phyloP scores from a whole-genome alignment of 1,140 invertebrate genomes.

The Scylla paramamosain region DNA sequence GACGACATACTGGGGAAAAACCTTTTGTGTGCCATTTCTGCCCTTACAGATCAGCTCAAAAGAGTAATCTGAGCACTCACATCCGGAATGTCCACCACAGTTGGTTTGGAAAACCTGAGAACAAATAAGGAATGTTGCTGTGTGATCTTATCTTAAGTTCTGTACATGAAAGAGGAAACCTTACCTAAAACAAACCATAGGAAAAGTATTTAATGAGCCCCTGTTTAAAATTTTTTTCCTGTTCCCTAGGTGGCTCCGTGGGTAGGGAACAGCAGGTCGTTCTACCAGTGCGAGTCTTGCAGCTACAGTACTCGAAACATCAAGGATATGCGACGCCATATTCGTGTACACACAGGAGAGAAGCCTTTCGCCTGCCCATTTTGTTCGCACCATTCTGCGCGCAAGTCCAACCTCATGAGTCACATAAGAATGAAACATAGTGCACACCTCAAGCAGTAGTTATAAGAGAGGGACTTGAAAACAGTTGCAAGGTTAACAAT shows the following conservation, averaged over 20 bases:
- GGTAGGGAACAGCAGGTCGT: conserved; percentile 69
- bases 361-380: conserved; percentile 71
- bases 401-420: conserved; percentile 67
- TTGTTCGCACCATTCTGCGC: conserved; percentile 65
- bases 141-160: not conserved
- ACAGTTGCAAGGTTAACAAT: not conserved
- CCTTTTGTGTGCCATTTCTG: conserved; percentile 61
- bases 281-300: conserved; percentile 72
- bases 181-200: not conserved
- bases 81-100: conserved; percentile 59
- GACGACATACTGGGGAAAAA: conserved; percentile 66
- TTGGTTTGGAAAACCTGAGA: not conserved
- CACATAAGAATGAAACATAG: conserved; percentile 70
- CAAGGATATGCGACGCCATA: conserved; percentile 72
- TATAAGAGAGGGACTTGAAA: not conserved
- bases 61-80: conserved; percentile 70
- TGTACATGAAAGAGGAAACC: not conserved
- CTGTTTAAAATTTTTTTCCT: conserved; percentile 70
- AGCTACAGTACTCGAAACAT: conserved; percentile 71
- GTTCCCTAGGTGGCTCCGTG: conserved; percentile 71
- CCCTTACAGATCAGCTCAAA: conserved; percentile 68
- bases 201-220: conserved; percentile 31
- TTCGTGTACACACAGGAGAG: conserved; percentile 71
- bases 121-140: conserved; percentile 26
- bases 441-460: conserved; percentile 46